A percentile compares a stretch with the other conserved stretches of the same genome.
These are phyloP conservation scores for Agapornis roseicollis DNA, from an alignment of 2,113 vertebrate species.

Conservation along the genomic window DNA sequence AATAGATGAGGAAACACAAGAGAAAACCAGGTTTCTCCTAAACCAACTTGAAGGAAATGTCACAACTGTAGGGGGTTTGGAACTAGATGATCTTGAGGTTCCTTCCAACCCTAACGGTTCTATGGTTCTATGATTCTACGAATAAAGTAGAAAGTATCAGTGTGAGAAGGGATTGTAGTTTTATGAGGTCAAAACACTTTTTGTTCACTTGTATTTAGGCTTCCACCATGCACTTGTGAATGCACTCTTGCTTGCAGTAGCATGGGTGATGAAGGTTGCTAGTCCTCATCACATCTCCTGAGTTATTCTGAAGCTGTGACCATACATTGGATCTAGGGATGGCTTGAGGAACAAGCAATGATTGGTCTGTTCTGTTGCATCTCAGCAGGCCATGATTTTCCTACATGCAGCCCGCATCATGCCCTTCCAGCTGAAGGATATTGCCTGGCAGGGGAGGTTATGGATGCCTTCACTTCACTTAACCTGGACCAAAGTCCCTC, in stretches of 20 bases:
- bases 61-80: not conserved
- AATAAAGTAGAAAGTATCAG: not conserved
- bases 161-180: not conserved
- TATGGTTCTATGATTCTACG: too few relatives aligned
- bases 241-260: not conserved
- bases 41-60: not conserved
- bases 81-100: too few relatives aligned
- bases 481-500: not conserved
- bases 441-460: not conserved
- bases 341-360: not conserved
- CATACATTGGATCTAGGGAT: not conserved
- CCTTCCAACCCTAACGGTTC: too few relatives aligned
- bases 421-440: not conserved
- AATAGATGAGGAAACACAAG: not conserved
- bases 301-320: not conserved
- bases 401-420: not conserved
- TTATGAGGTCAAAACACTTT: not conserved
- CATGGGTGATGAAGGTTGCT: not conserved
- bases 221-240: not conserved
- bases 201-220: not conserved
- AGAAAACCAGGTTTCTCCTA: not conserved
- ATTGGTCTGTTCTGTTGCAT: not conserved
- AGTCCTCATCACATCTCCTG: not conserved
- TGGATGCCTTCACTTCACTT: not conserved
- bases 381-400: not conserved